phyloP scores from a whole-genome alignment of 2,797 vertebrate genomes.

The Rhinoraja longicauda region DNA sequence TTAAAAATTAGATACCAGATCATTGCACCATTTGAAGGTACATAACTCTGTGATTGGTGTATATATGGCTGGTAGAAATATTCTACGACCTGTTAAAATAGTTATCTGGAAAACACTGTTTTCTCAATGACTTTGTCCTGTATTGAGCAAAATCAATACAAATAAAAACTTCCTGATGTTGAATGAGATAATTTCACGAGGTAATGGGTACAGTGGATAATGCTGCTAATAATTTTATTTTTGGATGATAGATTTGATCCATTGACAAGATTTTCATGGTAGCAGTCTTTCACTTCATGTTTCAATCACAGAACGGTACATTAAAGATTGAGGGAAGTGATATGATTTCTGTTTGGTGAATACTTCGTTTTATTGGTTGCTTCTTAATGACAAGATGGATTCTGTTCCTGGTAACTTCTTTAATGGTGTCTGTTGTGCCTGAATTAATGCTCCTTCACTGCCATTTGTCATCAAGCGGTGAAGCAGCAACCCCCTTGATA shows the following conservation, averaged over 20 bases:
- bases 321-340: background rate
- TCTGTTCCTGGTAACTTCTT: constrained; percentile 3
- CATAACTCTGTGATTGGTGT: too few species aligned
- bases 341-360: background rate
- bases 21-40: background rate
- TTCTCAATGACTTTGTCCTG: background rate
- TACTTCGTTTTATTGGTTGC: background rate
- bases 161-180: background rate
- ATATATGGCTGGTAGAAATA: background rate
- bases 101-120: background rate
- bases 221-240: background rate
- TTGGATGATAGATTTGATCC: background rate
- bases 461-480: background rate
- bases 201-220: background rate
- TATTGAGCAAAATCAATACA: background rate
- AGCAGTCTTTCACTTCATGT: background rate
- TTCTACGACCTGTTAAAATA: background rate
- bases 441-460: background rate
- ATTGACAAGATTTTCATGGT: background rate
- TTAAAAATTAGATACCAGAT: background rate
- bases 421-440: background rate
- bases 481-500: background rate
- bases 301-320: constrained; percentile 10
- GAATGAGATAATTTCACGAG: background rate
- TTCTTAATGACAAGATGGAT: background rate